Evolutionary conservation across 2,888 invertebrate genomes (phyloP), one percentile per base, ranked within the genome.

Genomic region (Gryllus longicercus): DNA sequence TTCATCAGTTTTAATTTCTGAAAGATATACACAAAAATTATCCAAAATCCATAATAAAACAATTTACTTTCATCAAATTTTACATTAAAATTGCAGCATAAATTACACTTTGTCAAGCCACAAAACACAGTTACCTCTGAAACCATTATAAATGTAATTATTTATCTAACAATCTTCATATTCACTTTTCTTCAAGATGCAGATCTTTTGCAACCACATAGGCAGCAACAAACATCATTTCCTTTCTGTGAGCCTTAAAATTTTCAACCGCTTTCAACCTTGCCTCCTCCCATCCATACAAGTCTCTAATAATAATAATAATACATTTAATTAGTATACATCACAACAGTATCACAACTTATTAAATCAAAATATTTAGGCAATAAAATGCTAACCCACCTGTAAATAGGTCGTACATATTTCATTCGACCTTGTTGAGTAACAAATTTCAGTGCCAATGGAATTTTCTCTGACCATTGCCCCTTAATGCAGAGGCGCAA

Each of bases 341-440:
- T 38, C 21, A 23, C 50, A 1, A 10, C 4, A 2, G 49, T 1
- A 75, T 74, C 79, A 21, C 1, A 16, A 21, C 14, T 76, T 77
- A n/a, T 51, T 23, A 25, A 50, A 16, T 18, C 49, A 63, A 77
- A 11, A 76, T 4, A 76, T 51, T 14, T 78, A 51, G 18, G 2
- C 50, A 18, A 16, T 25, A 76, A 21, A 74, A 74, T 74, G 38
- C 76, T 50, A 78, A 21, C 85, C 83, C 85, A 90, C 89, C 95
- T 92, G 87, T 96, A 97, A 78, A 98, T 89, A 3, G 97, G 96
- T 51, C 96, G 90, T 2, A 95, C 93, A 87, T 92, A 98, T 87
- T 98, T 98, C 95, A 97, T 95, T 80, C 98, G 91, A 63, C 97
- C 97, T 85, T 95, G 93, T 23, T 91, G 90, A 83, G 94, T 95